Base-by-base conservation (phyloP, 2,797 vertebrate genomes). In the Poecilia wingei region DNA sequence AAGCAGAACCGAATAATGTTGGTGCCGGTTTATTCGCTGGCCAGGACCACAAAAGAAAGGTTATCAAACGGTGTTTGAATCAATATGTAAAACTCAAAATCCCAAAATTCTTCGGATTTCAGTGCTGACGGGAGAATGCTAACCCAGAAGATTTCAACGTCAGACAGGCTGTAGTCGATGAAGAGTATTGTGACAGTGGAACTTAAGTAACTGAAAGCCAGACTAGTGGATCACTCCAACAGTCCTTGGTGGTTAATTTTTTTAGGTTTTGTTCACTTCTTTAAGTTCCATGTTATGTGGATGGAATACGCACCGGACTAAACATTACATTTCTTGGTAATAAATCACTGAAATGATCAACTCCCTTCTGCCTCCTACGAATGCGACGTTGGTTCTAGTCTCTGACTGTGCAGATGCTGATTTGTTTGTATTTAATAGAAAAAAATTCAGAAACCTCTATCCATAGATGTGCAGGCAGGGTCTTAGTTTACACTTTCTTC, bases 181-280 rank as follows among this genome's bases (percentile, higher is more conserved):
- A 90, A 82, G 78, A 39, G n/a, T 82, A 86, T 80, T 79, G 81
- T 78, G 84, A 84, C 83, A 83, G 79, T 81, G 85, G 79, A 79
- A 87, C 87, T 90, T 85, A 61, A 18, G 53, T 76, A 77, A 82
- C 73, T 84, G 84, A 86, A 93, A 93, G 90, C 89, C 84, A 91
- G 92, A 84, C 81, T 86, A 69, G 84, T 70, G 84, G 83, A 90
- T 92, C 87, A 88, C 82, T 20, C 43, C 33, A 64, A 69, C 77
- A 84, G 79, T 86, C 88, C 79, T 68, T 79, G 76, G 91, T 86
- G 47, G 64, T 86, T 92, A 87, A 78, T 91, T 36, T 20, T 33
- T 33, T 36, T 7, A 12, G 14, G 78, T 86, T 92, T 89, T 84
- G 83, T 74, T 90, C 77, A 43, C 76, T 86, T 84, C 75, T 78